Evolutionary conservation across 2,113 vertebrate genomes (phyloP).

Genomic region (Ia io): DNA sequence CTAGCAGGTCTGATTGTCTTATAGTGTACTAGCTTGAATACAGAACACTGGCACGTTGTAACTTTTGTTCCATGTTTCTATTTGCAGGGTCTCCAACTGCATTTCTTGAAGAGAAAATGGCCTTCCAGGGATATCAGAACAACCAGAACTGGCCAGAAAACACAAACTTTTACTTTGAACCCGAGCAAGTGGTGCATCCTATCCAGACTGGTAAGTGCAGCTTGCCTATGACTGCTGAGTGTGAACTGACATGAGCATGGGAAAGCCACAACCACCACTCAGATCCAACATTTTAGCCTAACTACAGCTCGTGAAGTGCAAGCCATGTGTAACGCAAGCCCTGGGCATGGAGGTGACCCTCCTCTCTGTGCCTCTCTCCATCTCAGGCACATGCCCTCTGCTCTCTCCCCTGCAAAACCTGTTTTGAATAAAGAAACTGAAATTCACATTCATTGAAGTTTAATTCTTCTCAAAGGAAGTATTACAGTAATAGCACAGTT

Average conservation of each 20-base stretch:
- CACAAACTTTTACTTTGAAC: conserved; percentile 72
- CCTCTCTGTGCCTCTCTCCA: neutral
- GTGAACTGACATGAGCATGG: neutral
- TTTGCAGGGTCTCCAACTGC: conserved; percentile 73
- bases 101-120: conserved; percentile 77
- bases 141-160: conserved; percentile 77
- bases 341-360: neutral
- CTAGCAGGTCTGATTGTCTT: neutral
- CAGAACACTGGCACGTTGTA: neutral
- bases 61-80: conserved; percentile 17
- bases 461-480: neutral
- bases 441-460: neutral
- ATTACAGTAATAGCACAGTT: neutral
- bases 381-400: neutral
- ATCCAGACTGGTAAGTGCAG: conserved; percentile 72
- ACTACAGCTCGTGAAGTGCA: neutral
- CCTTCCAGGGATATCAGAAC: conserved; percentile 78
- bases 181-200: conserved; percentile 63
- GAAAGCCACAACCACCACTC: neutral
- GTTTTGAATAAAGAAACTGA: conserved; percentile 2
- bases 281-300: neutral
- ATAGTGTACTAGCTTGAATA: neutral
- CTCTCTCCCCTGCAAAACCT: neutral
- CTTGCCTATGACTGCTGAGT: neutral
- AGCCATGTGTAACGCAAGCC: neutral